Base-by-base conservation (phyloP, 2,888 invertebrate genomes). In the Octonoba sinensis region DNA sequence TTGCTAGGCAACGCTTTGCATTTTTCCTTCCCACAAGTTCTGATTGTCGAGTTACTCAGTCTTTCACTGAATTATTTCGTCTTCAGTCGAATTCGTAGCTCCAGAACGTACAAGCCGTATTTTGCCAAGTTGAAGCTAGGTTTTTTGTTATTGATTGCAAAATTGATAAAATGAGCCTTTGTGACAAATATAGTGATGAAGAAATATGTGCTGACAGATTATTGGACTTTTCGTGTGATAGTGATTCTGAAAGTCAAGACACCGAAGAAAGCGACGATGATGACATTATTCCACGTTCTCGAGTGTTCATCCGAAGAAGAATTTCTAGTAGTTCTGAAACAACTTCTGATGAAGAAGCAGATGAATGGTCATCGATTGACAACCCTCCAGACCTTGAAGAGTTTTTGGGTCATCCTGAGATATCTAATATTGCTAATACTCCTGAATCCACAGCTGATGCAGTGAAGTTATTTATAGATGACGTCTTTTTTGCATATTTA, bases 391-490 rank as follows among this genome's bases (percentile, higher is more conserved):
- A 15, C n/a, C 57, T 57, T 57, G 18, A 57, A 57, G 1, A 57
- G 18, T 20, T 57, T 57, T 57, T 1, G 57, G 3, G 3, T 57
- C 57, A 57, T 57, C 57, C 1, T 57, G 57, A 20, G 57, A 57
- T 57, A 1, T n/a, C 3, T 57, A 1, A 57, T 57, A 57, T 16
- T n/a, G 2, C 18, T 57, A 57, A n/a, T n/a, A n/a, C n/a, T n/a
- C n/a, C n/a, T n/a, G n/a, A n/a, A n/a, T 4, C 44, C 62, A 62
- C 62, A 62, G 62, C 24, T 62, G 24, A 62, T 62, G 62, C 62
- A 62, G 27, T 1, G 18, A 24, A 62, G 22, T 62, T 62, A 62
- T 62, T 62, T 62, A 62, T 24, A 62, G 1, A 18, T 24, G 62
- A 62, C 36, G 24, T 24, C 62, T 2, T 62, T 62, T 62, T 62